Base-by-base conservation (phyloP, 2,113 vertebrate species). In the Perca schrenkii region DNA sequence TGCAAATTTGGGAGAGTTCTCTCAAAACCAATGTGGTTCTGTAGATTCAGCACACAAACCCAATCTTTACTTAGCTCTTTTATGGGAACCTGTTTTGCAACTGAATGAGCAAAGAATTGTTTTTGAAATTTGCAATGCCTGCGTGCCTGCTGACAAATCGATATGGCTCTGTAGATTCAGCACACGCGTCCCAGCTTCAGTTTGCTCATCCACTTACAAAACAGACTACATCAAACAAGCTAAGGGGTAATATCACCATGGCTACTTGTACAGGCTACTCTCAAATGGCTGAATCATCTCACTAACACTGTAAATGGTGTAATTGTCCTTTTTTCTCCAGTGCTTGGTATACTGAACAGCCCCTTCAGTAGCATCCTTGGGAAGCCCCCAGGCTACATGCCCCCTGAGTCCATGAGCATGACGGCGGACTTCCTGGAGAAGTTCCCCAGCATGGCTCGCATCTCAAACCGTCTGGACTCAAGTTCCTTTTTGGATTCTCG, bases 401-500 rank as follows among this genome's bases (percentile, higher is more conserved):
- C 97, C 77, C 96, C 96, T 6, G 98, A 98, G 87, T 95, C 97
- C 0, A 84, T 97, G 85, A 95, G 96, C 91, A 97, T 97, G 64
- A 95, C 97, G 1, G 96, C 97, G 10, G 97, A 99, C 88, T 94
- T 98, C 88, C 87, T 96, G 75, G 97, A 98, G 62, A 98, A 97
- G 92, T 98, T 98, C 84, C 94, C 97, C 17, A 91, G 95, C 0
- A 95, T 97, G 0, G 87, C 96, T 0, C 95, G 97, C 65, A 95
- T 98, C 91, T 95, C 86, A 19, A 94, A 95, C n/a, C 96, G 97
- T 25, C 89, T 97, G 92, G 97, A 98, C 56, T 97, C 96, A 0
- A 96, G 96, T 31, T 97, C 97, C 66, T 94, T 98, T 74, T 85
- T 99, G 93, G 97, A 98, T 87, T 99, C 98, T 0, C 97, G 98